Conservation (phyloP, 1,140 invertebrate species). For the Carposina sasakii region DNA sequence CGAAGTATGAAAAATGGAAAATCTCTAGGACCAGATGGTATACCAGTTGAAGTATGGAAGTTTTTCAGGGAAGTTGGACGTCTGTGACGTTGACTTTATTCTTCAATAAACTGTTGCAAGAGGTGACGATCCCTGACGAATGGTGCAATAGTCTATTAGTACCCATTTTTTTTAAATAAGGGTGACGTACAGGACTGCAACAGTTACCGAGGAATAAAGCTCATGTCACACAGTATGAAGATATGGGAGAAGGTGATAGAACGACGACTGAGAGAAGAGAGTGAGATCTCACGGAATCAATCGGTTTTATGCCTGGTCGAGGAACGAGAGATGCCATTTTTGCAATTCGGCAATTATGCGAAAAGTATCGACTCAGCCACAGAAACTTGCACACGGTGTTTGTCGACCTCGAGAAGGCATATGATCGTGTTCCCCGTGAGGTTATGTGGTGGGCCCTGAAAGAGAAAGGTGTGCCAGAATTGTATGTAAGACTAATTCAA, state of each 20-base stretch:
- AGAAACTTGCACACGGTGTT: constrained; percentile 4
- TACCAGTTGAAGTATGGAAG: constrained; percentile 28
- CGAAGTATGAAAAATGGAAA: constrained; percentile 23
- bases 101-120: constrained; percentile 28
- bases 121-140: constrained; percentile 22
- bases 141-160: constrained; percentile 19
- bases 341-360: constrained; percentile 1
- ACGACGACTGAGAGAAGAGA: constrained; percentile 1
- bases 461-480: not conserved
- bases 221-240: constrained; percentile 28
- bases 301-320: not conserved
- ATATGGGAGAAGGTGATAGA: constrained; percentile 18
- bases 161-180: constrained; percentile 24
- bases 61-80: constrained; percentile 17
- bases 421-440: not conserved
- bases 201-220: constrained; percentile 26
- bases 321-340: not conserved
- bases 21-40: constrained; percentile 19
- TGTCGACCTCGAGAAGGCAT: constrained; percentile 1
- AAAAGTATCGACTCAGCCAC: not conserved
- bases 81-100: constrained; percentile 23
- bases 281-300: not conserved
- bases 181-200: constrained; percentile 17
- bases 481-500: not conserved
- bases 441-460: constrained; percentile 3